These are phyloP conservation scores for Tribolium freemani DNA, from an alignment of 2,888 invertebrate genomes.

Conservation along the genomic window DNA sequence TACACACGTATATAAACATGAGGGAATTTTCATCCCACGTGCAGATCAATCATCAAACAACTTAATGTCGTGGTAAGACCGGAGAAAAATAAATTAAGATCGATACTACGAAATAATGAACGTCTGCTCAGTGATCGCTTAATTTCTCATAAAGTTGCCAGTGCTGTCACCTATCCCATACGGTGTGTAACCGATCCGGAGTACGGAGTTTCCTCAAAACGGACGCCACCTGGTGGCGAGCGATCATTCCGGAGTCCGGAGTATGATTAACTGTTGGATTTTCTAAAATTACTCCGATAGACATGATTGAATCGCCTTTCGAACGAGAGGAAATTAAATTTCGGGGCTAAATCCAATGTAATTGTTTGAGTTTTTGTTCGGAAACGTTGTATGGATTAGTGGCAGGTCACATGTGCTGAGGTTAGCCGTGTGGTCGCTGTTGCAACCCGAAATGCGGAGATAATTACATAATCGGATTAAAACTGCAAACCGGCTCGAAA, in stretches of 20 bases:
- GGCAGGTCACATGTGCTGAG: conserved; percentile 12
- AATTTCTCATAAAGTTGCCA: conserved; percentile 8
- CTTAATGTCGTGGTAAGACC: background rate
- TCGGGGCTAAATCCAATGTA: background rate
- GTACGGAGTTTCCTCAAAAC: conserved; percentile 1
- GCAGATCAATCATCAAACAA: conserved; percentile 30
- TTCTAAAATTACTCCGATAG: conserved; percentile 25
- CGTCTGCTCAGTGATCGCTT: background rate
- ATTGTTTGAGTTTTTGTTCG: conserved; percentile 4
- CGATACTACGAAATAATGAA: background rate
- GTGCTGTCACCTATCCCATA: conserved; percentile 48
- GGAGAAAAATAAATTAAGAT: conserved; percentile 26
- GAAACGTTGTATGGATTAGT: background rate
- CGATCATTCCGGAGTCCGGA: background rate
- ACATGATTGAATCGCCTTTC: conserved; percentile 19
- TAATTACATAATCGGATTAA: conserved; percentile 35
- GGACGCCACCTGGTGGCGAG: conserved; percentile 30
- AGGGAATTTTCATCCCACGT: conserved; percentile 23
- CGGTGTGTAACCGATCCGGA: conserved; percentile 22
- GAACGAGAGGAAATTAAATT: conserved; percentile 38
- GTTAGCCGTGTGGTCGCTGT: conserved; percentile 9
- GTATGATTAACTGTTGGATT: conserved; percentile 34
- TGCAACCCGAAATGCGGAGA: conserved; percentile 12
- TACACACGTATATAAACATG: conserved; percentile 31
- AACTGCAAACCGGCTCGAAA: conserved; percentile 20